A percentile compares a stretch with the other conserved stretches of the same genome.
These are phyloP conservation scores for Cliona cf. orientalis DNA, from an alignment of 37 sponge, comb jelly and placozoan species.

Conservation along the genomic window DNA sequence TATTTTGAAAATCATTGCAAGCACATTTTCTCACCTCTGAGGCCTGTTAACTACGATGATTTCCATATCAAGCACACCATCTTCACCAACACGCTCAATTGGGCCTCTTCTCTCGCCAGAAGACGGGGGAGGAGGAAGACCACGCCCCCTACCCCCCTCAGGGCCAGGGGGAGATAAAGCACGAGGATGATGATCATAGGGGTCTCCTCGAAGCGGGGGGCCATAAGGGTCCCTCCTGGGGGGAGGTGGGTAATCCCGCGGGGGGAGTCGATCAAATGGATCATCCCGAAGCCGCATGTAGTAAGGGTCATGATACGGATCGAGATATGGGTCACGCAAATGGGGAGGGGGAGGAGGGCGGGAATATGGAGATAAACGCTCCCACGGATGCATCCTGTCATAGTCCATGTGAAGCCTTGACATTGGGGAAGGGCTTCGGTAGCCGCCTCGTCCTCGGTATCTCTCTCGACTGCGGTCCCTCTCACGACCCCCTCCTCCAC, in stretches of 20 bases:
- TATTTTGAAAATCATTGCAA: neutral
- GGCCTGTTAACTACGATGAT: constrained; percentile 71
- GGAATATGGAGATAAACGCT: neutral
- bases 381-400: too few relatives aligned
- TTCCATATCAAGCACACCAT: constrained; percentile 47
- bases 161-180: neutral
- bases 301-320: constrained; percentile 5
- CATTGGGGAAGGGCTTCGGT: constrained; percentile 15
- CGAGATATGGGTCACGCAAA: constrained; percentile 20
- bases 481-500: neutral
- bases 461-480: constrained; percentile 2
- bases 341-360: constrained; percentile 31
- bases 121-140: neutral
- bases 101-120: neutral
- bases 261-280: constrained; percentile 38
- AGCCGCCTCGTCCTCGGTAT: neutral
- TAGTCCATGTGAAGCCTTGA: constrained; percentile 5
- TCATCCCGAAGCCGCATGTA: constrained; percentile 50
- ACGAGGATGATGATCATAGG: constrained; percentile 4
- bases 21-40: constrained; percentile 71
- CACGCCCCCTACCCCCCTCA: neutral
- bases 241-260: constrained; percentile 22
- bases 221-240: constrained; percentile 2
- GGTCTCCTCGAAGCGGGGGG: neutral
- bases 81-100: neutral